Conservation (phyloP, 2,888 invertebrate species). For the Steromphala cineraria region DNA sequence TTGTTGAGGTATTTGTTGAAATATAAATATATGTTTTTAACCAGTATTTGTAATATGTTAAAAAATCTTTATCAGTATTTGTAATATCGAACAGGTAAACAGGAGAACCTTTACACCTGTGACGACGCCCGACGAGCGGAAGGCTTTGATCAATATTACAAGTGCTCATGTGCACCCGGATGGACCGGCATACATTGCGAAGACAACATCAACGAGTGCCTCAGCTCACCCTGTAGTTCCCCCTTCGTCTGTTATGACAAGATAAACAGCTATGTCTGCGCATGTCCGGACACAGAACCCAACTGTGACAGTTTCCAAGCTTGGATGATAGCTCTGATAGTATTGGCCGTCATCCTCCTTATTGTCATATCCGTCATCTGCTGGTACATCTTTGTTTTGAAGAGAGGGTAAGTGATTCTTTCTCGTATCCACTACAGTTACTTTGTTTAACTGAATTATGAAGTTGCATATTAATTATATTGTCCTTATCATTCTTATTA, state of each 20-base stretch:
- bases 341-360: conserved; percentile 16
- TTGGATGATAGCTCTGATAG: conserved; percentile 35
- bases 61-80: background rate
- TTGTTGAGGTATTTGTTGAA: too few relatives aligned
- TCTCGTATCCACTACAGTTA: too few relatives aligned
- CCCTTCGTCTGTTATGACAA: conserved; percentile 32
- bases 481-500: too few relatives aligned
- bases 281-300: conserved; percentile 29
- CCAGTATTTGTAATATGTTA: background rate
- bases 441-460: too few relatives aligned
- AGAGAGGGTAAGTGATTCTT: conserved; percentile 9
- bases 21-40: too few relatives aligned
- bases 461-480: too few relatives aligned
- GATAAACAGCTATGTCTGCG: conserved; percentile 29
- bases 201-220: conserved; percentile 33
- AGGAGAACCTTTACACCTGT: conserved; percentile 25
- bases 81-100: background rate
- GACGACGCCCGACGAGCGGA: conserved; percentile 21
- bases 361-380: background rate
- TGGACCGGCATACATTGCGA: conserved; percentile 25
- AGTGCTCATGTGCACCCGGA: conserved; percentile 28
- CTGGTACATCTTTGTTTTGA: conserved; percentile 14
- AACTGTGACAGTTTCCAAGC: conserved; percentile 34
- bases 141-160: conserved; percentile 25
- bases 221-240: conserved; percentile 22